Base-by-base conservation (phyloP, 1,140 invertebrate species). In the Triops cancriformis region DNA sequence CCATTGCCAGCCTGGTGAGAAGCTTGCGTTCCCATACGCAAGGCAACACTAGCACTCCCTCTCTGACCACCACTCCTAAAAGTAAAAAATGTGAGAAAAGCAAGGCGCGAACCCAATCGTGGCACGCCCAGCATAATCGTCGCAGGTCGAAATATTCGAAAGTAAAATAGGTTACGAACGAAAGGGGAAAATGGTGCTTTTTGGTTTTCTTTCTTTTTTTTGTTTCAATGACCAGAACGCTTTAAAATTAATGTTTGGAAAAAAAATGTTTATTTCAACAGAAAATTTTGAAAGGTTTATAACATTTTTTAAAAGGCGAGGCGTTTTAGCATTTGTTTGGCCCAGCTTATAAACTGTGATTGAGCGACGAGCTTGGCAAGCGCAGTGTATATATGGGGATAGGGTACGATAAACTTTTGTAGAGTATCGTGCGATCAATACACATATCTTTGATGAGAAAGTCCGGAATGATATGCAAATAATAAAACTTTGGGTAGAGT, bases 1-100 rank as follows among this genome's bases (percentile, higher is more conserved):
- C 42, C 72, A 73, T 74, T 64, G 51, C 23, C 7, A 64, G 51
- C 26, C 41, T 78, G n/a, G 77, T 77, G 31, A 37, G 76, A 37
- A 77, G 31, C 37, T 72, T 78, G 12, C 77, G 77, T 26, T 78
- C 77, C 26, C 77, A 73, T 76, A 23, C 26, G 6, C 74, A 76
- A 45, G 74, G 26, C 11, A 41, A 23, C 41, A 42, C 14, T 42
- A 27, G 37, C 74, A 76, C 26, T 45, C 45, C 37, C 27, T 26
- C 74, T 23, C 4, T 11, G 74, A 18, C 26, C 45, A 43, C 41
- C 5, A 27, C 74, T 76, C 74, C 37, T 42, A 74, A 23, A 26
- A 74, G 26, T 14, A 42, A 74, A n/a, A 74, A 74, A 42, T 74
- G 28, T 31, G 37, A 31, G 28, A 42, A 43, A 6, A 41, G 74